Evolutionary conservation across 37 sponge, comb jelly and placozoan genomes (phyloP), one percentile per base, ranked within the genome.

Genomic region (Ianthella basta): DNA sequence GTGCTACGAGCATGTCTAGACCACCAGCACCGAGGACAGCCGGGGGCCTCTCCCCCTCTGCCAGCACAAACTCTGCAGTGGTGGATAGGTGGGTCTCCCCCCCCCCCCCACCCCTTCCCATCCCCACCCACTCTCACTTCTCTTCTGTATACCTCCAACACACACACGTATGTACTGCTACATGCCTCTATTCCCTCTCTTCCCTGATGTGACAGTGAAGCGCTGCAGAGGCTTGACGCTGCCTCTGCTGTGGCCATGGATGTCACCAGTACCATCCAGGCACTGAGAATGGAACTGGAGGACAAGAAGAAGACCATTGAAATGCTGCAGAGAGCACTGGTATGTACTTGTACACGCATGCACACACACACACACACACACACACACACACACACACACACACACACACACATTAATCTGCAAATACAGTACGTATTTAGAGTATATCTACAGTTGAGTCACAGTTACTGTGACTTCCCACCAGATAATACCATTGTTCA

Each of bases 251-350:
- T 86, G 10, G 89, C 92, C 35, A 86, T 55, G 68, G 92, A 95
- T 70, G 95, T 95, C 54, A 91, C 90, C 21, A 72, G 90, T 18
- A 86, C 93, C 59, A 90, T 95, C 23, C 67, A 92, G 60, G 36
- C 94, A 12, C 92, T 88, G 61, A 57, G 94, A 34, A 30, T 96
- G 82, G 94, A 96, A 82, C 67, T 92, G 30, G 97, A 93, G n/a
- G 86, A 87, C 86, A 93, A 93, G 90, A 87, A 85, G 79, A 93
- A 89, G 88, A 92, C 96, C 0, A 83, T 92, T 59, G 91, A 88
- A 73, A 93, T 96, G 97, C 82, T 96, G 55, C 89, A 92, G 84
- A 90, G 91, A 56, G 97, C 97, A 15, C 79, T 93, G 70, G 82
- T 82, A 13, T 21, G 67, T 18, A 8, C 50, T 10, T 8, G 8